Base-by-base conservation (phyloP, 1,140 invertebrate species). In the Drosophila seguyi region DNA sequence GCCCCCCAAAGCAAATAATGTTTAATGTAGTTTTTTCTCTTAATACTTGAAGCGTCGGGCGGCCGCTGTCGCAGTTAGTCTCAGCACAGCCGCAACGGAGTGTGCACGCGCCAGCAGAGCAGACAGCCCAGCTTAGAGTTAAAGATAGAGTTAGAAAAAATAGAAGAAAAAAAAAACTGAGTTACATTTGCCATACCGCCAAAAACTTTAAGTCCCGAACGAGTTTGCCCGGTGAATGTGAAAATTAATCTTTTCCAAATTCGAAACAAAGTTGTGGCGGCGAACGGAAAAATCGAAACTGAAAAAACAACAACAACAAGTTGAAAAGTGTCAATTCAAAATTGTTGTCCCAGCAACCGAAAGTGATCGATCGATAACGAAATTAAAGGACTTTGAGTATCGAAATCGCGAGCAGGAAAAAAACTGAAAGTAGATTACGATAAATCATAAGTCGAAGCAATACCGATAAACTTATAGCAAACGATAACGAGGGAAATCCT, bases 1-100 rank as follows among this genome's bases (percentile, higher is more conserved):
- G 45, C 45, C 47, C 66, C 75, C 62, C 63, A 67, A 71, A 75
- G 57, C 66, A 79, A 62, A 60, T 79, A 87, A 87, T 87, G 83
- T 84, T 88, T 88, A 87, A 87, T 86, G 83, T 77, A 74, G 48
- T 74, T 74, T 74, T 74, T 78, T 90, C 48, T 90, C 91, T 91
- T 91, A 91, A 91, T 91, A 91, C 90, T 91, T 91, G 81, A 91
- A 87, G 85, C 85, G 85, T 75, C 85, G 75, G 80, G 85, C 79
- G 80, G 83, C 73, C 75, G 82, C 61, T 42, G 81, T 79, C 80
- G 81, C 77, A 91, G 90, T 91, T 86, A 91, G 90, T 91, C 80
- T 90, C 62, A 90, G 90, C 90, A 91, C 90, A 91, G 90, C 90
- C 90, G 84, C 90, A 91, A 90, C 77, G 90, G 90, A 91, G 90